These are phyloP conservation scores for Thymelicus lineola DNA, from an alignment of 2,888 invertebrate genomes.

Conservation along the genomic window DNA sequence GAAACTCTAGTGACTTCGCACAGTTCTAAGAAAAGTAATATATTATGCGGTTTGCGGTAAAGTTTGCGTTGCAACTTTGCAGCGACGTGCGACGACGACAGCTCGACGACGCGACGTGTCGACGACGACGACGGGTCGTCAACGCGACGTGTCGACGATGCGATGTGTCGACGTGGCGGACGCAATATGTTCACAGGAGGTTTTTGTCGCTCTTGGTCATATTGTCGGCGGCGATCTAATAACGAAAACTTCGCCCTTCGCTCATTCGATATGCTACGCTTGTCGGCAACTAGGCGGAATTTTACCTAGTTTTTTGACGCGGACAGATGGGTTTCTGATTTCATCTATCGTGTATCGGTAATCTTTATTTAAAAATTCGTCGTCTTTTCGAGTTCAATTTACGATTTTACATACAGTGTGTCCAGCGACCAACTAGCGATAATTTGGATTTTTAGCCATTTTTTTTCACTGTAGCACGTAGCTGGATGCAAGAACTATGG, in stretches of 20 bases:
- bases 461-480: too few species aligned
- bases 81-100: slow-evolving; percentile 43
- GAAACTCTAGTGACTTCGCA: slow-evolving; percentile 32
- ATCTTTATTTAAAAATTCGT: neutral
- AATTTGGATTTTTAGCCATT: too few species aligned
- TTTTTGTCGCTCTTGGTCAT: slow-evolving; percentile 82
- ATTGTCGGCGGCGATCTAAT: slow-evolving; percentile 78
- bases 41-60: slow-evolving; percentile 66
- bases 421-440: too few species aligned
- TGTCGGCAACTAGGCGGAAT: slow-evolving; percentile 67
- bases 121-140: too few species aligned
- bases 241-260: slow-evolving; percentile 76
- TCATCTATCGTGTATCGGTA: neutral
- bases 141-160: slow-evolving; percentile 48
- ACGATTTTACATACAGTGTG: too few species aligned
- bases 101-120: too few species aligned
- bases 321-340: slow-evolving; percentile 25
- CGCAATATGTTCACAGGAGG: slow-evolving; percentile 76
- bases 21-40: slow-evolving; percentile 59
- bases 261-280: slow-evolving; percentile 79
- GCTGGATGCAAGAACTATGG: too few species aligned
- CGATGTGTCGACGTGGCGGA: slow-evolving; percentile 60
- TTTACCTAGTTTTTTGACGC: slow-evolving; percentile 53
- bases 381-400: too few species aligned
- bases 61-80: slow-evolving; percentile 77